A percentile compares a stretch with the other conserved stretches of the same genome.
These are phyloP conservation scores for Periplaneta americana DNA, from an alignment of 1,140 invertebrate species.

Conservation along the genomic window DNA sequence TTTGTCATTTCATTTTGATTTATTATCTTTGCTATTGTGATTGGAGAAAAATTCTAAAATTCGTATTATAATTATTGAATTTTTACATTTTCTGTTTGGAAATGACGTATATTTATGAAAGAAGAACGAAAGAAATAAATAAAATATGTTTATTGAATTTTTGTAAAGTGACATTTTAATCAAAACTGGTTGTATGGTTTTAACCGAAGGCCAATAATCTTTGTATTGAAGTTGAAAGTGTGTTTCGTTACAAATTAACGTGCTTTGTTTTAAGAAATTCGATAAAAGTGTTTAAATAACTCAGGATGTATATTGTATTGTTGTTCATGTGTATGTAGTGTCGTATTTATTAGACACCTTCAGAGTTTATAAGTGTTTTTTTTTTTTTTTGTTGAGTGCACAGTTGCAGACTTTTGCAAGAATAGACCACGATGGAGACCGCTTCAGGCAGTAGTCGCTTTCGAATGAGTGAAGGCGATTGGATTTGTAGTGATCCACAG, in stretches of 20 bases:
- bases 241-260: not conserved
- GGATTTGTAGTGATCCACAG: conserved; percentile 15
- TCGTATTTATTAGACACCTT: not conserved
- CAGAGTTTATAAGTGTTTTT: not conserved
- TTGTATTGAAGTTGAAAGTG: not conserved
- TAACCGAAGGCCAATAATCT: not conserved
- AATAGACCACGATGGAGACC: not conserved
- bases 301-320: not conserved
- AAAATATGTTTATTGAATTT: not conserved
- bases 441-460: not conserved
- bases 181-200: not conserved
- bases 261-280: not conserved
- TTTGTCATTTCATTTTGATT: too few species aligned
- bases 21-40: too few species aligned
- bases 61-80: too few species aligned
- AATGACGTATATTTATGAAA: too few species aligned
- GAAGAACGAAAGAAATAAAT: too few species aligned
- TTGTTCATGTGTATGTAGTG: not conserved
- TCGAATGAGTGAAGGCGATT: conserved; percentile 11
- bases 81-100: too few species aligned
- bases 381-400: too few species aligned
- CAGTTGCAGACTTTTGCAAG: not conserved
- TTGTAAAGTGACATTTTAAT: not conserved
- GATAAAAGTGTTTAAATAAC: not conserved
- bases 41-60: too few species aligned